phyloP scores from a whole-genome alignment of 2,888 invertebrate genomes.

The Sphaeridia pumilis region DNA sequence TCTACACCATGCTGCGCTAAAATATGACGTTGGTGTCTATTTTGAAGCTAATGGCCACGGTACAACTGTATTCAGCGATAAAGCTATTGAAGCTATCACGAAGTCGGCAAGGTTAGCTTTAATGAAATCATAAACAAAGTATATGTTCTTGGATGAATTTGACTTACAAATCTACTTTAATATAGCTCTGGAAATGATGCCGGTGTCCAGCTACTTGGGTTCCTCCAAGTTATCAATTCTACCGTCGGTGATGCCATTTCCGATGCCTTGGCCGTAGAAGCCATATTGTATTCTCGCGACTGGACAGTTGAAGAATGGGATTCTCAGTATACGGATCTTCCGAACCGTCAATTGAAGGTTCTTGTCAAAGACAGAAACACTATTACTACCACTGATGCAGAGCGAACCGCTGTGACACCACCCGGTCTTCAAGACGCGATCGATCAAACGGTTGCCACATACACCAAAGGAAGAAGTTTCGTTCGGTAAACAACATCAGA shows the following conservation, averaged over 20 bases:
- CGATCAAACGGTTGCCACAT: constrained; percentile 55
- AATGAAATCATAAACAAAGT: not conserved
- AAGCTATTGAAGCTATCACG: constrained; percentile 47
- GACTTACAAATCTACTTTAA: not conserved
- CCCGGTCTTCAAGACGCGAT: constrained; percentile 70
- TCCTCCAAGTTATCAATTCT: constrained; percentile 82
- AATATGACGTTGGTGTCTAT: constrained; percentile 88
- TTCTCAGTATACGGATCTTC: constrained; percentile 67
- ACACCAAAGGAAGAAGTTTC: constrained; percentile 67
- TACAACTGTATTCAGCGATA: constrained; percentile 71
- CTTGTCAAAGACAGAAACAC: constrained; percentile 73
- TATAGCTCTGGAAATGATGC: constrained; percentile 43
- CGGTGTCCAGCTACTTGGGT: constrained; percentile 51
- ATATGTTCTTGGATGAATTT: not conserved
- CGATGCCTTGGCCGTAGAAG: constrained; percentile 87
- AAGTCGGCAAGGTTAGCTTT: constrained; percentile 35
- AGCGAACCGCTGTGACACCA: constrained; percentile 59
- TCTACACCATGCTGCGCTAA: constrained; percentile 69
- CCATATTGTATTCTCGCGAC: constrained; percentile 67
- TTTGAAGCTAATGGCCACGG: constrained; percentile 99
- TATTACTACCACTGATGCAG: constrained; percentile 78
- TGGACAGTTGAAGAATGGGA: constrained; percentile 74
- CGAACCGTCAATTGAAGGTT: constrained; percentile 78
- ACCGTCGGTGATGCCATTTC: constrained; percentile 95
- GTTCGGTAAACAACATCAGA: constrained; percentile 49